phyloP scores from a whole-genome alignment of 2,113 vertebrate genomes.

The Xyliphius kryptos region DNA sequence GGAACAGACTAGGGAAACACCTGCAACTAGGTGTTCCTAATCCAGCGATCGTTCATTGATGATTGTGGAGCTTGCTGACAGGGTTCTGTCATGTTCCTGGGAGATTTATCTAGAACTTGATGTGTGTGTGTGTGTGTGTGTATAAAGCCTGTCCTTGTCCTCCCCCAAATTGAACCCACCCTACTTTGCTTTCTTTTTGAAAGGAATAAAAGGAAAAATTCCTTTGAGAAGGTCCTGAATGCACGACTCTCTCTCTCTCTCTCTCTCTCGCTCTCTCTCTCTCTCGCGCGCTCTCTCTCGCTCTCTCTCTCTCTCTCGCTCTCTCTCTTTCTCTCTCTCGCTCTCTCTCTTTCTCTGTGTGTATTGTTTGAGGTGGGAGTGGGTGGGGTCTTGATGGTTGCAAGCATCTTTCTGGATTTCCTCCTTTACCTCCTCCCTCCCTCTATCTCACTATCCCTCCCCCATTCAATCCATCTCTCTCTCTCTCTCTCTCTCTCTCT shows the following conservation, averaged over 20 bases:
- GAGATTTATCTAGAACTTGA: too few species aligned
- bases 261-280: constrained; percentile 13
- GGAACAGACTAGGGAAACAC: too few species aligned
- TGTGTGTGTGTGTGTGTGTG: constrained; percentile 18
- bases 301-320: constrained; percentile 4
- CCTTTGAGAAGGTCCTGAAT: constrained; percentile 44
- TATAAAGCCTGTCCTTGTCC: constrained; percentile 20
- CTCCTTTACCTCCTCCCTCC: too few species aligned
- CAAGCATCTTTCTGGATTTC: constrained; percentile 37
- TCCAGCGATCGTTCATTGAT: too few species aligned
- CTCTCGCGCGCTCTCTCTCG: neutral
- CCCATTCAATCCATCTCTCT: constrained; percentile 44
- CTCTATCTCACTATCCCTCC: constrained; percentile 52
- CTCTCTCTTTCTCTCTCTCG: neutral
- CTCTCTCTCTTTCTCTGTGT: constrained; percentile 15
- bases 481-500: constrained; percentile 38
- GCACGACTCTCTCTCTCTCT: neutral
- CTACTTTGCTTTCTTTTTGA: constrained; percentile 34
- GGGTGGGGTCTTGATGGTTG: constrained; percentile 40
- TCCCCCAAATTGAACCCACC: constrained; percentile 21
- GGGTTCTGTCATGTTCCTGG: too few species aligned
- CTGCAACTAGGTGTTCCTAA: too few species aligned
- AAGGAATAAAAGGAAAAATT: constrained; percentile 39
- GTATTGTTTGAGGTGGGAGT: constrained; percentile 45
- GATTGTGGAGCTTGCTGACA: too few species aligned